Evolutionary conservation across 1,140 invertebrate species (phyloP), one percentile per base, ranked within the genome.

Genomic region (Caenorhabditis latens): DNA sequence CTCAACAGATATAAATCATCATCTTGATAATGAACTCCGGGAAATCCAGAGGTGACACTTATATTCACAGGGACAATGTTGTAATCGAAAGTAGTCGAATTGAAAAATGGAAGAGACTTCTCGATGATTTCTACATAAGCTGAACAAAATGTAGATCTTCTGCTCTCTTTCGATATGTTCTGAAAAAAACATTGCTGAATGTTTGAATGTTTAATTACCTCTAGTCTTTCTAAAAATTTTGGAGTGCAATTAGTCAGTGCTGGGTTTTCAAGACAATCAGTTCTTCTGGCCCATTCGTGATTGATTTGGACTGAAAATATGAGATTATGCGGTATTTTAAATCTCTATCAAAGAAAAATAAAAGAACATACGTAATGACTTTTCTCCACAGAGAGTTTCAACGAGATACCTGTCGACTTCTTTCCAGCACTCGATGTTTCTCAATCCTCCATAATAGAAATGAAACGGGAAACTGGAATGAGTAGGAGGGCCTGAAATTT

Each of bases 351-450:
- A 4, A 11, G 19, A 11, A 19, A 14, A 43, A 43, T 19, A 8
- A 9, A 11, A 32, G 13, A 63, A 9, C 65, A 43, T 19, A 71
- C 65, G 19, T 43, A 16, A 16, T 43, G 65, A 19, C 46, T 9
- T 46, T 8, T 71, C 65, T 71, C 65, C 65, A 19, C 65, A 71
- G 4, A 71, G 42, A 71, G 13, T 43, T 4, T 46, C 14, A 1
- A 19, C 65, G 43, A 71, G 21, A 16, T 16, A n/a, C 19, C 42
- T 40, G 46, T 71, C 65, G 4, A 46, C 65, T 43, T 71, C 65
- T 71, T 71, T 71, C 65, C 65, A 71, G 19, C 65, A 71, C 46
- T 71, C 19, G 4, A 32, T 16, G 16, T 71, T 71, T 46, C 19
- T 71, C 8, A 71, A 43, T 43, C 65, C 65, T 5, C 65, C 65